phyloP scores from a whole-genome alignment of 2,888 invertebrate genomes.

The Lamellibrachia satsuma region DNA sequence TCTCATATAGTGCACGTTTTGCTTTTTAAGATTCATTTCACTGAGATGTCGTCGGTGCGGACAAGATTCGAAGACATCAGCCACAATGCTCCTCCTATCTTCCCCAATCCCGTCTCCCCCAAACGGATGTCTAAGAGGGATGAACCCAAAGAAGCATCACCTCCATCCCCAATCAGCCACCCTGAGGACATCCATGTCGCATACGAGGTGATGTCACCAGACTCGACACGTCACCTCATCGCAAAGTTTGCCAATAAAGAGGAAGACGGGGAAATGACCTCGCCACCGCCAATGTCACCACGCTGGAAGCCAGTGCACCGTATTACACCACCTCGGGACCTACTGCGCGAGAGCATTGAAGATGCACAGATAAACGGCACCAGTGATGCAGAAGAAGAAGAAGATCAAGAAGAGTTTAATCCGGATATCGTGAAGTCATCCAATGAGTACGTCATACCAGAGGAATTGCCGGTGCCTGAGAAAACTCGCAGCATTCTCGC shows the following conservation, averaged over 20 bases:
- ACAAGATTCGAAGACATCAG: slow-evolving; percentile 31
- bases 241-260: neutral
- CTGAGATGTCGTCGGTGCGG: slow-evolving; percentile 30
- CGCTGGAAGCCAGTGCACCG: slow-evolving; percentile 17
- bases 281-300: neutral
- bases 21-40: slow-evolving; percentile 29
- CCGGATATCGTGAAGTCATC: slow-evolving; percentile 33
- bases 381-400: neutral
- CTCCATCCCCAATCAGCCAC: slow-evolving; percentile 21
- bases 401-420: neutral
- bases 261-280: neutral
- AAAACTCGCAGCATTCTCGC: slow-evolving; percentile 38
- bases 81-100: neutral
- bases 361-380: neutral
- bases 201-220: neutral
- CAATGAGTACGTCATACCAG: slow-evolving; percentile 32
- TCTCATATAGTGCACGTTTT: neutral
- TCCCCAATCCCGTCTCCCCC: neutral
- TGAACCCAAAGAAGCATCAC: slow-evolving; percentile 18
- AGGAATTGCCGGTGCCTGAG: slow-evolving; percentile 40
- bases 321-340: slow-evolving; percentile 8
- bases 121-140: slow-evolving; percentile 27
- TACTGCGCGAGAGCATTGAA: neutral
- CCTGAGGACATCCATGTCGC: neutral
- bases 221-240: neutral